Evolutionary conservation across 2,888 invertebrate genomes (phyloP), one percentile per base, ranked within the genome.

Genomic region (Amphimallon solstitiale): DNA sequence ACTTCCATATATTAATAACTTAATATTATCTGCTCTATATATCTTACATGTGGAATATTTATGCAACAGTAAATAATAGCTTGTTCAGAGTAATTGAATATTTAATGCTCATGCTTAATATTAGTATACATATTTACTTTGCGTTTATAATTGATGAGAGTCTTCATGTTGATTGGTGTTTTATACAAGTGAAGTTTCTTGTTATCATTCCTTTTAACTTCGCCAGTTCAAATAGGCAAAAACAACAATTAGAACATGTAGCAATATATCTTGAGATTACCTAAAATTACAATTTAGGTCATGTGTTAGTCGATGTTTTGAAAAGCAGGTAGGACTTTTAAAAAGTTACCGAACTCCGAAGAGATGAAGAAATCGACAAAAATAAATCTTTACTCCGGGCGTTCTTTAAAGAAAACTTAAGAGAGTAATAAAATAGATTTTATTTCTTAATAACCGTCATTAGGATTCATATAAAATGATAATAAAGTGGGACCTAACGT

Each of bases 401-500:
- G 62, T 34, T 62, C 10, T 51, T 38, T 38, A 9, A 34, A 51
- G 37, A 49, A 35, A 59, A 3, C 23, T 49, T 48, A 62, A 23
- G 21, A 62, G 49, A 21, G 29, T 35, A 62, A 62, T 49, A 62
- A 49, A 49, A 7, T 48, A 17, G 48, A 48, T 49, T 48, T 62
- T 49, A 62, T 62, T 62, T 49, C 62, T 62, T 62, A 62, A 62
- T 56, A 56, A 43, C 56, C 23, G 56, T 56, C 46, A 61, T 48
- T 62, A 49, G 62, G 35, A 37, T 37, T 40, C 38, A 49, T 62
- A 21, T 43, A 37, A 19, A 48, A 37, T 23, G 23, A 62, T 49
- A 62, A 48, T 62, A 49, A 62, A 59, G 38, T 23, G 17, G 46
- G 45, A 40, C 23, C 12, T 37, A 46, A 46, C 21, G 61, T 63